These are phyloP conservation scores for Cervus canadensis DNA, from an alignment of 2,113 vertebrate species.

Conservation along the genomic window DNA sequence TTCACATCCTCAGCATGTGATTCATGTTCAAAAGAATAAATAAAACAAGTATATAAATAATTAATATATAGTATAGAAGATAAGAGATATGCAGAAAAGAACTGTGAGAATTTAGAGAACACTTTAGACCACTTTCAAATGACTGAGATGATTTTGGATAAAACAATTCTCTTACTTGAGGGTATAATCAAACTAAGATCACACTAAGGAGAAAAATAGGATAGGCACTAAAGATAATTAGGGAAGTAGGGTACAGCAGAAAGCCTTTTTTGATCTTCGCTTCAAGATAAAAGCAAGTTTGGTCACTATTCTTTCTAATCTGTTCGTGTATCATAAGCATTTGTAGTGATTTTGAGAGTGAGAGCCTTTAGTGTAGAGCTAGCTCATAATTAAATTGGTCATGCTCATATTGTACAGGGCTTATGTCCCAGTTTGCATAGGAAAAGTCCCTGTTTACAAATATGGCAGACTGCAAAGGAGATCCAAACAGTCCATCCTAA, in stretches of 20 bases:
- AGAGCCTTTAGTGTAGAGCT: neutral
- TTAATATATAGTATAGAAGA: neutral
- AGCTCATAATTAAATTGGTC: neutral
- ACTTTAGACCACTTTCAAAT: neutral
- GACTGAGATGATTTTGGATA: neutral
- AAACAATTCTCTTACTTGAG: neutral
- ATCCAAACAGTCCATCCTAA: no score
- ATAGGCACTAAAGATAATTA: neutral
- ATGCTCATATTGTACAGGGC: neutral
- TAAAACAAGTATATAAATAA: constrained; percentile 5
- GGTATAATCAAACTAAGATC: neutral
- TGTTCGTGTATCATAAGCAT: neutral
- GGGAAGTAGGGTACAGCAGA: neutral
- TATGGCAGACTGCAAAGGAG: neutral
- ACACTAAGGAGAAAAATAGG: neutral
- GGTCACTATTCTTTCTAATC: neutral
- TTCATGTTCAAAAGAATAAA: neutral
- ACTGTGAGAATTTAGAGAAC: neutral
- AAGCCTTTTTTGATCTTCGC: neutral
- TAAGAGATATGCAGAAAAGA: neutral
- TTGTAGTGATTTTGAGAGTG: neutral
- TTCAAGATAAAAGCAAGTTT: neutral
- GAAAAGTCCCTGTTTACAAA: neutral
- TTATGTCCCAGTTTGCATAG: neutral
- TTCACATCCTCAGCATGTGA: neutral